Base-by-base conservation (phyloP, 2,888 invertebrate genomes). In the Aspidiotus destructor region DNA sequence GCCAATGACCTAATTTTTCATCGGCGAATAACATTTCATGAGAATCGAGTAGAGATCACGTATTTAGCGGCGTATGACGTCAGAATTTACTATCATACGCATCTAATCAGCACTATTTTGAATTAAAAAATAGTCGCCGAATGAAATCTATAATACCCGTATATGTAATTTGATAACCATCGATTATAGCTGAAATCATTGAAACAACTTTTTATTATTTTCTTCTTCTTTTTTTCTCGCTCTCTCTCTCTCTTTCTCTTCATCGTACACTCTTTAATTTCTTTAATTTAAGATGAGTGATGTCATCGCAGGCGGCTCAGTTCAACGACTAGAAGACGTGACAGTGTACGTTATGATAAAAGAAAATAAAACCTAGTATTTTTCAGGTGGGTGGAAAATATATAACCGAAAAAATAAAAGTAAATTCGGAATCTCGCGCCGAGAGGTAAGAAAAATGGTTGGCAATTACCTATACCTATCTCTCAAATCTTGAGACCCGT, bases 81-180 rank as follows among this genome's bases (percentile, higher is more conserved):
- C 48, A 48, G 48, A n/a, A 48, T 11, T 48, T 48, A 3, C n/a
- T 48, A 48, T 48, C 48, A 48, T 48, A 13, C 48, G 48, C 48
- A 48, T 48, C 48, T 48, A 48, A 48, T 48, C 48, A 48, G 48
- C 48, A 48, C 48, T 48, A 48, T 48, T 48, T n/a, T 11, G n/a
- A 48, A 11, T 48, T 11, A 48, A 48, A 48, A n/a, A 3, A 1
- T 11, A n/a, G 11, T n/a, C 11, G 11, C 48, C 48, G 48, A 48
- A n/a, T n/a, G 48, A 48, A 48, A 48, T 48, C 11, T 48, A n/a
- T n/a, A n/a, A 48, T 28, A 28, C 28, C 28, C 28, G 28, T 28
- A 28, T 28, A 28, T 48, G 48, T 48, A 48, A 48, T n/a, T 48
- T n/a, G 48, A 48, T 48, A 48, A n/a, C 48, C n/a, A 11, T 48